Conservation (phyloP, 2,797 vertebrate genomes). For the Mormyrops boulengeri region DNA sequence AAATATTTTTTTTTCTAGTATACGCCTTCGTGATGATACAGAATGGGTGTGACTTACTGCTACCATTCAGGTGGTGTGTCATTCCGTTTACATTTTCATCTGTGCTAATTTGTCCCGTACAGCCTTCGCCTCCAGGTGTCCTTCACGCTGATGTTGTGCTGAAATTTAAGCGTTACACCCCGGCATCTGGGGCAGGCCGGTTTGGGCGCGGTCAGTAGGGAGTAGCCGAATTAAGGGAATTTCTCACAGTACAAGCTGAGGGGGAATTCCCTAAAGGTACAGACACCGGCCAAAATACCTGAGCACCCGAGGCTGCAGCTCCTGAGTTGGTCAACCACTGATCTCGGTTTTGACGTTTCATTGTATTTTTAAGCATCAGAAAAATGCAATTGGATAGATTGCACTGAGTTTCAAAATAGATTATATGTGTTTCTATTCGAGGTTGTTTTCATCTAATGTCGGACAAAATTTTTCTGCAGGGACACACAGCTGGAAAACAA, state of each 20-base stretch:
- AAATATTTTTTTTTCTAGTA: not conserved
- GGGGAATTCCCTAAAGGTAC: not conserved
- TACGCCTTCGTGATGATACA: not conserved
- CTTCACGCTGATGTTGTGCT: not conserved
- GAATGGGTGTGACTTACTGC: not conserved
- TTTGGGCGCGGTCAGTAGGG: not conserved
- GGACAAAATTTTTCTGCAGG: not conserved
- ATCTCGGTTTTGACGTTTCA: not conserved
- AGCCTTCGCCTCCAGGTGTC: not conserved
- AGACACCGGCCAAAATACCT: not conserved
- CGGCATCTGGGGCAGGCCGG: not conserved
- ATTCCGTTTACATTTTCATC: not conserved
- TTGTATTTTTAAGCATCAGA: not conserved
- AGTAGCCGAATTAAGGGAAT: not conserved
- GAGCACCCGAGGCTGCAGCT: not conserved
- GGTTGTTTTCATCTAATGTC: not conserved
- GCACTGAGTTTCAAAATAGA: not conserved
- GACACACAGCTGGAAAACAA: slow-evolving; percentile 10
- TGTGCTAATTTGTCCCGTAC: not conserved
- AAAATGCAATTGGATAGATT: not conserved
- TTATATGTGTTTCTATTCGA: not conserved
- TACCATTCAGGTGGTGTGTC: not conserved
- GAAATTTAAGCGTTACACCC: not conserved
- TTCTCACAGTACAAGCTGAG: not conserved
- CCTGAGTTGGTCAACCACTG: not conserved